A percentile compares a stretch with the other conserved stretches of the same genome.
These are phyloP conservation scores for Parnassius mnemosyne DNA, from an alignment of 2,888 invertebrate species.

Conservation along the genomic window DNA sequence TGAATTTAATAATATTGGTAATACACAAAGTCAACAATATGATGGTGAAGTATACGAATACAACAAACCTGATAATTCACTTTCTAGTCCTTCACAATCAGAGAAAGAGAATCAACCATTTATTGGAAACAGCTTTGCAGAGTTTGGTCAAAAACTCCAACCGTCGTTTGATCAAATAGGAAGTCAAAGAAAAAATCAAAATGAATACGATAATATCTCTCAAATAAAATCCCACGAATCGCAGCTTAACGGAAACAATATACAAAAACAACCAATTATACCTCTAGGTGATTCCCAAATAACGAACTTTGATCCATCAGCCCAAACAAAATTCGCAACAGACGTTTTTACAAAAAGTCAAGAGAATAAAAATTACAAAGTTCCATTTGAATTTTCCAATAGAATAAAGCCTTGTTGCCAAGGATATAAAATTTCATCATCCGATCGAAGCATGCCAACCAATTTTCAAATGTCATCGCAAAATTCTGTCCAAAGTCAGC, in stretches of 20 bases:
- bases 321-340: conserved; percentile 8
- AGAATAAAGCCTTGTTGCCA: conserved; percentile 23
- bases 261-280: background rate
- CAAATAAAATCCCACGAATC: background rate
- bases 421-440: conserved; percentile 7
- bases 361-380: conserved; percentile 1
- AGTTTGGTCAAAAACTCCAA: conserved; percentile 30
- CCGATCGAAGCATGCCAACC: background rate
- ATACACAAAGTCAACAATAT: conserved; percentile 40
- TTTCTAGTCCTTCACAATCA: conserved; percentile 38
- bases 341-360: conserved; percentile 8
- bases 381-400: conserved; percentile 12
- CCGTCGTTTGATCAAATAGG: background rate
- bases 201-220: conserved; percentile 1
- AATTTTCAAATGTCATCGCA: conserved; percentile 5
- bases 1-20: conserved; percentile 16
- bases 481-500: conserved; percentile 8
- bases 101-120: conserved; percentile 20
- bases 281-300: conserved; percentile 1
- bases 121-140: conserved; percentile 12
- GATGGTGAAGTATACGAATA: conserved; percentile 57
- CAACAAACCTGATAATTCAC: conserved; percentile 49
- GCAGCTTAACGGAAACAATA: background rate
- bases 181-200: conserved; percentile 1
- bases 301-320: conserved; percentile 8